Base-by-base conservation (phyloP, 1,140 invertebrate genomes). In the Eueides isabella region DNA sequence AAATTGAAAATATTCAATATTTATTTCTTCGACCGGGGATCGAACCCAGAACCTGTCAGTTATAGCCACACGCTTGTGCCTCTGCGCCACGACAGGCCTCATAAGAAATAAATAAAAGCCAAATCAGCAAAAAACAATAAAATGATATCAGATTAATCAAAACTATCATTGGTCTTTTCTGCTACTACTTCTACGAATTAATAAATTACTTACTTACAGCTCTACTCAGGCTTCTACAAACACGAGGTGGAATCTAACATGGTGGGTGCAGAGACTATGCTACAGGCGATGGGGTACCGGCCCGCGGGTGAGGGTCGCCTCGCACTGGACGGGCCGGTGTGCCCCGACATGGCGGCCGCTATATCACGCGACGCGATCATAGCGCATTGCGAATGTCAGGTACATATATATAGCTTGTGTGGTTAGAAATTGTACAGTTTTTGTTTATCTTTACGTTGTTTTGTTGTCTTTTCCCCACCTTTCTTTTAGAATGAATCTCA, bases 331-430 rank as follows among this genome's bases (percentile, higher is more conserved):
- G 96, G 95, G 4, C 96, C 97, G 4, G 95, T 97, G 41, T 97
- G 97, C 88, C 96, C 96, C 1, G 97, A 98, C 86, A 95, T 95
- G 88, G 96, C 98, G 1, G 95, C 96, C 2, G 95, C 95, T 70
- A 95, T 98, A 1, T 97, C 97, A 6, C 93, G 96, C 61, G 97
- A 98, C 91, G 97, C 97, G 4, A 95, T 98, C 74, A 95, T 97
- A n/a, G 97, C 97, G 26, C 97, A 97, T 90, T 97, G 97, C 44
- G 97, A 98, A 92, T 98, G 97, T 85, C 96, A 98, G 94, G 96
- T 97, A 71, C 2, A n/a, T n/a, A n/a, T n/a, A n/a, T n/a, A n/a
- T n/a, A n/a, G 61, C 38, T 26, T 55, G 7, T 23, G 19, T 26
- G 7, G 9, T 26, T n/a, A 7, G 7, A 19, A 44, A 44, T 31